phyloP scores from a whole-genome alignment of 2,888 invertebrate genomes.

The Pterostichus niger region DNA sequence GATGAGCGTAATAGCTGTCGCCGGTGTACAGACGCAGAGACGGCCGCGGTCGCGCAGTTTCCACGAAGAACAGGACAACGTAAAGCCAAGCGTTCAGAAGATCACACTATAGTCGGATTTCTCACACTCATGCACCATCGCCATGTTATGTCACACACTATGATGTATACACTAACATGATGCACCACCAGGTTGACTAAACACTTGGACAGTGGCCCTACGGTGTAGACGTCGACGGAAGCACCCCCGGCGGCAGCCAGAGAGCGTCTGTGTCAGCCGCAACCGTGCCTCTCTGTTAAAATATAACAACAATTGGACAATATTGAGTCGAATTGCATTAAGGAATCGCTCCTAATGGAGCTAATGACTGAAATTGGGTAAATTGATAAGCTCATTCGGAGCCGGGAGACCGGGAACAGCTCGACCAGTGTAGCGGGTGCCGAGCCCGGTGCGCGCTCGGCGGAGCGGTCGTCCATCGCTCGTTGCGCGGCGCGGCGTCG shows the following conservation, averaged over 20 bases:
- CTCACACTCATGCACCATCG: constrained; percentile 11
- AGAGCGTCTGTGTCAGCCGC: constrained; percentile 53
- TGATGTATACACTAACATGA: background rate
- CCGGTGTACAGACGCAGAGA: constrained; percentile 47
- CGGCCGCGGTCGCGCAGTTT: constrained; percentile 31
- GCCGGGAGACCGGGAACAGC: constrained; percentile 45
- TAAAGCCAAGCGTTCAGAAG: background rate
- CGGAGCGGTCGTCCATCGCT: constrained; percentile 54
- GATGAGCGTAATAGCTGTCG: constrained; percentile 68
- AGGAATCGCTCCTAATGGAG: constrained; percentile 78
- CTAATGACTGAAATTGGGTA: constrained; percentile 79
- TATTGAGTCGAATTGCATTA: constrained; percentile 78
- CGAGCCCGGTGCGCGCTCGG: constrained; percentile 38
- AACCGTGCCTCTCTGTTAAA: constrained; percentile 61
- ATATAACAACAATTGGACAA: constrained; percentile 77
- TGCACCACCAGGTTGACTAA: constrained; percentile 18
- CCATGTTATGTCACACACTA: constrained; percentile 10
- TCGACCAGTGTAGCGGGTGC: constrained; percentile 26
- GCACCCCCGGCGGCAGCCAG: constrained; percentile 58
- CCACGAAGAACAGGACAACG: constrained; percentile 31
- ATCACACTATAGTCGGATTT: background rate
- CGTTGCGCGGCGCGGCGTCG: constrained; percentile 51
- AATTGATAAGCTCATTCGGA: constrained; percentile 77
- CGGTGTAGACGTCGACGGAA: constrained; percentile 28
- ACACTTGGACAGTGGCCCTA: background rate